Conservation (phyloP, 64 coral and sea anemone species). For the Montipora efflorescens region DNA sequence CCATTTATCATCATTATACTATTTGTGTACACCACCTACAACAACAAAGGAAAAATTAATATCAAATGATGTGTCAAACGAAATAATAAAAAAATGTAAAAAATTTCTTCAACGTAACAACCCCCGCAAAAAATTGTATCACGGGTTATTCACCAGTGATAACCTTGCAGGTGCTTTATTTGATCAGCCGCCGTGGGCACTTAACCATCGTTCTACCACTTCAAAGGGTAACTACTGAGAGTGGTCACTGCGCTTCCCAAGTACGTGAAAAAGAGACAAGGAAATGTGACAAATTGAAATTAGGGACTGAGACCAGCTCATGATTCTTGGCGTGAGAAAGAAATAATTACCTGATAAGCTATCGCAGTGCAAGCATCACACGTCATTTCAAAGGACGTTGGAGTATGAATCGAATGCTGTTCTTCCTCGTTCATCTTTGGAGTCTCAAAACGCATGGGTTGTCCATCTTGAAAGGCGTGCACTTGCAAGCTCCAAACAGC, state of each 20-base stretch:
- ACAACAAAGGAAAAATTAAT: too few relatives aligned
- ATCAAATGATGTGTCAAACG: too few relatives aligned
- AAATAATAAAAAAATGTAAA: too few relatives aligned
- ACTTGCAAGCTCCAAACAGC: not conserved
- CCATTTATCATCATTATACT: too few relatives aligned
- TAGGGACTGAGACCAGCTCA: too few relatives aligned
- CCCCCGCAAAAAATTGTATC: not conserved
- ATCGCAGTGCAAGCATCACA: constrained; percentile 97
- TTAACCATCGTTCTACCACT: not conserved
- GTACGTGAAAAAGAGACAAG: too few relatives aligned
- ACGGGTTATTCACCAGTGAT: not conserved
- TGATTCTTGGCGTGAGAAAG: too few relatives aligned
- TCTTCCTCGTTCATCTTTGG: constrained; percentile 97
- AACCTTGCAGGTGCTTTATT: constrained; percentile 16
- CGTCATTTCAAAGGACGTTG: constrained; percentile 89
- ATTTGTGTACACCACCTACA: too few relatives aligned
- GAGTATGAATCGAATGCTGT: constrained; percentile 92
- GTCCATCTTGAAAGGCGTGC: constrained; percentile 15
- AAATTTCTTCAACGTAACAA: not conserved
- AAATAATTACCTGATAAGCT: constrained; percentile 79
- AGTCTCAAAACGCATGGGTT: constrained; percentile 98
- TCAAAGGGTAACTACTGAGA: not conserved
- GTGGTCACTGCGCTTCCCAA: too few relatives aligned
- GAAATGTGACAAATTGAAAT: too few relatives aligned
- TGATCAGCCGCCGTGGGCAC: not conserved